A percentile compares a stretch with the other conserved stretches of the same genome.
Evolutionary conservation across 2,113 vertebrate genomes (phyloP).

Genomic region (Larimichthys crocea): DNA sequence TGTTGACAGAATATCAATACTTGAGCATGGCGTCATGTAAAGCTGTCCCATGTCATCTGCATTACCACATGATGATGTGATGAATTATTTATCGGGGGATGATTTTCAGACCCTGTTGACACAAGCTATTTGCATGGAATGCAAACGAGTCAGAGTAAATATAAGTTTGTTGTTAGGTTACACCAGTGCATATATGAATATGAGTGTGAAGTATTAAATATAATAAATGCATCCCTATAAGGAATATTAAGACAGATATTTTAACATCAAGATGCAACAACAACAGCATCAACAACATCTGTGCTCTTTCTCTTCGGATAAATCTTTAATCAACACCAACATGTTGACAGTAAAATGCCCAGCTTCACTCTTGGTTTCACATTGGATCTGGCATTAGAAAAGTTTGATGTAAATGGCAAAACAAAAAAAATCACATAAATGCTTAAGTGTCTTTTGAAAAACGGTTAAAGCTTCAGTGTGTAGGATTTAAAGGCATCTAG

Average conservation of each 20-base stretch:
- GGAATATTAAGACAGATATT: neutral
- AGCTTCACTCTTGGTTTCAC: neutral
- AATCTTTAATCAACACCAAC: constrained; percentile 1
- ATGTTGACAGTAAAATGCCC: neutral
- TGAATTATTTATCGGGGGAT: constrained; percentile 39
- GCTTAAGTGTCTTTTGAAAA: too few species aligned
- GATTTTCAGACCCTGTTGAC: neutral
- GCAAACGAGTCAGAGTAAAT: neutral
- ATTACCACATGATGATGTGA: constrained; percentile 13
- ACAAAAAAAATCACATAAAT: too few species aligned
- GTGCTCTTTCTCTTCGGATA: neutral
- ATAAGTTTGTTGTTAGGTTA: neutral
- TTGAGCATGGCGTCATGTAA: neutral
- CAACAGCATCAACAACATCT: neutral
- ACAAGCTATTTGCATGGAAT: neutral
- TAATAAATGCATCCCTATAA: neutral
- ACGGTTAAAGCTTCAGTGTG: too few species aligned
- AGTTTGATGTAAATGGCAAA: too few species aligned
- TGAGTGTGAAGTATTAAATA: neutral
- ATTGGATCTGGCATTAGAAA: neutral
- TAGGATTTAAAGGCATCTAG: too few species aligned
- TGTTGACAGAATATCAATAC: constrained; percentile 45
- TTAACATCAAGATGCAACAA: neutral
- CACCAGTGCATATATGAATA: neutral
- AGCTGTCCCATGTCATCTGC: constrained; percentile 30